Evolutionary conservation across 2,888 invertebrate species (phyloP), one percentile per base, ranked within the genome.

Genomic region (Cerastoderma edule): DNA sequence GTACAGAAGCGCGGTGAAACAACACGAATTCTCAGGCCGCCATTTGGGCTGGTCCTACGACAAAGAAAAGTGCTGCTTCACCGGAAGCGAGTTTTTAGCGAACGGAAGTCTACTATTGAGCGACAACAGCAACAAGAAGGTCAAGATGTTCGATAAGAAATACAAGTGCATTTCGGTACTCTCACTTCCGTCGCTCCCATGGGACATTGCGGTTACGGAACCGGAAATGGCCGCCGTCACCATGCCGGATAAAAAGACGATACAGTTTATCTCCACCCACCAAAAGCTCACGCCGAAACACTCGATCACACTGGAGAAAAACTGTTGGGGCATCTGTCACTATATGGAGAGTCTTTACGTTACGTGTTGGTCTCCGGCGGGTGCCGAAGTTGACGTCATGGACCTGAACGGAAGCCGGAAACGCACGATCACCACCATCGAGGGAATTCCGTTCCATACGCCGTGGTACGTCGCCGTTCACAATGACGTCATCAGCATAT

Each of bases 91-190:
- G 46, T 78, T 78, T 63, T 35, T 81, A 6, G 35, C 74, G 1
- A 81, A 81, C 53, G 81, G 78, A 27, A 73, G 71, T 6, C 48
- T 81, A 4, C 56, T 81, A 27, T 28, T 78, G 2, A 54, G 69
- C 33, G 81, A 81, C 50, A 81, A 81, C 48, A 69, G 69, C 19
- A 81, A 81, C 68, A 81, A 76, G 28, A 81, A 81, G 33, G 54
- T 81, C 6, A 81, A 81, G 48, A 27, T 81, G 60, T 78, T 78
- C 22, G 78, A 78, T 65, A 75, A 65, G 48, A 78, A 76, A 60
- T 81, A 73, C 54, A 81, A 76, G 24, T 78, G 73, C 50, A 56
- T 73, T 30, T 81, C 81, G 19, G 75, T 66, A 6, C 68, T 68
- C 10, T 57, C 63, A 27, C 44, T 78, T 13, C 67, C 70, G 19